Conservation (phyloP, 2,113 vertebrate genomes). For the Morone saxatilis region DNA sequence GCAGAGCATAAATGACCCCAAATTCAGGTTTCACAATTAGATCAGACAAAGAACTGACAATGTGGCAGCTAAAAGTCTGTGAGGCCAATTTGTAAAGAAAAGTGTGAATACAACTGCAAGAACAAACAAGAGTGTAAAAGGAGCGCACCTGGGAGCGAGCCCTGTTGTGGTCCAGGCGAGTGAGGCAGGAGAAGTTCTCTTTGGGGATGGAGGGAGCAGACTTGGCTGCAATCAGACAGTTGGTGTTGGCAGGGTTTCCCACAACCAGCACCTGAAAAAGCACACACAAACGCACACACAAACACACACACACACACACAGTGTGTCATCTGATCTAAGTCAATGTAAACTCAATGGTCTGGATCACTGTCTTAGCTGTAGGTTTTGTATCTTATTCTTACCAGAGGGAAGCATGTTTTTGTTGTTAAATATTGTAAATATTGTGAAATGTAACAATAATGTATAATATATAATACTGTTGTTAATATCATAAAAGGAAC, state of each 20-base stretch:
- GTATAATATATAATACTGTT: no score
- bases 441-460: no score
- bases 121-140: fast-evolving
- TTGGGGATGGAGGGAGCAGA: constrained; percentile 97
- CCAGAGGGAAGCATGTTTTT: neutral
- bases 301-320: neutral
- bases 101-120: neutral
- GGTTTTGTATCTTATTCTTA: neutral
- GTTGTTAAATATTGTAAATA: no score
- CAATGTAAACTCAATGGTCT: neutral
- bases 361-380: neutral
- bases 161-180: constrained; percentile 98
- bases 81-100: neutral
- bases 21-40: neutral
- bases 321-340: neutral
- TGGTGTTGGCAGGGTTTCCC: constrained; percentile 98
- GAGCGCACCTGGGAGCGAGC: constrained; percentile 92
- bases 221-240: constrained; percentile 95
- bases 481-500: no score
- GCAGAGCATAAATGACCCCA: neutral
- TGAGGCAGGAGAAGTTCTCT: constrained; percentile 98
- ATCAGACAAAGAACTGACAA: neutral
- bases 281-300: neutral
- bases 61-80: neutral
- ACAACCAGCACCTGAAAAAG: constrained; percentile 93